These are phyloP conservation scores for Drosophila kambysellisi DNA, from an alignment of 2,888 invertebrate species.

Conservation along the genomic window DNA sequence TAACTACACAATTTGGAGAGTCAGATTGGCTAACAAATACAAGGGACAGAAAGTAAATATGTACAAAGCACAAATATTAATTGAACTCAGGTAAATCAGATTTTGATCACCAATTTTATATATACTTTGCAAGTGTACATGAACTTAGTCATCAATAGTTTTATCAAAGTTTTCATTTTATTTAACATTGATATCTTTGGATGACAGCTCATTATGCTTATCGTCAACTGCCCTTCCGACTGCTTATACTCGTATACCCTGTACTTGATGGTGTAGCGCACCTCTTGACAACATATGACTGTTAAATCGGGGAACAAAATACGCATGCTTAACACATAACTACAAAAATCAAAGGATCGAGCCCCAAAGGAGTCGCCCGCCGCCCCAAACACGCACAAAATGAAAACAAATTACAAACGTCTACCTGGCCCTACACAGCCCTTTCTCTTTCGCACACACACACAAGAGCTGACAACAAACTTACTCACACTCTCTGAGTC, in stretches of 20 bases:
- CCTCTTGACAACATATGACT: constrained; percentile 23
- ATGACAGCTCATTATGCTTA: constrained; percentile 15
- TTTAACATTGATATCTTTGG: constrained; percentile 16
- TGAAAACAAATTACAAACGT: constrained; percentile 66
- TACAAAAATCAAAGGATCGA: constrained; percentile 57
- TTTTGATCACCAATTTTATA: background rate
- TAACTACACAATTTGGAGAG: background rate
- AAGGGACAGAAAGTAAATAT: background rate
- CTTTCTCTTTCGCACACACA: background rate
- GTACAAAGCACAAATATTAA: background rate
- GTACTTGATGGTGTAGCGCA: constrained; percentile 8
- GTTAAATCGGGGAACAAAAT: constrained; percentile 33
- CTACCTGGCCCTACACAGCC: background rate
- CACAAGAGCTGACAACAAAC: constrained; percentile 12
- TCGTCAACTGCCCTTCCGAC: constrained; percentile 21
- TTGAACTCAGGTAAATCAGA: background rate
- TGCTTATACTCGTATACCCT: constrained; percentile 6
- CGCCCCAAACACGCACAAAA: constrained; percentile 33
- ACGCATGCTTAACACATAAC: constrained; percentile 31
- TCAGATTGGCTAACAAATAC: background rate
- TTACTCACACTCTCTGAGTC: constrained; percentile 11
- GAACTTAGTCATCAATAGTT: background rate
- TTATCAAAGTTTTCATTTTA: constrained; percentile 17
- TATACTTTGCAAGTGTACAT: background rate
- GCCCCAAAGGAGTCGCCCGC: constrained; percentile 56